Conservation (phyloP, 2,113 vertebrate species). For the Ictidomys tridecemlineatus region DNA sequence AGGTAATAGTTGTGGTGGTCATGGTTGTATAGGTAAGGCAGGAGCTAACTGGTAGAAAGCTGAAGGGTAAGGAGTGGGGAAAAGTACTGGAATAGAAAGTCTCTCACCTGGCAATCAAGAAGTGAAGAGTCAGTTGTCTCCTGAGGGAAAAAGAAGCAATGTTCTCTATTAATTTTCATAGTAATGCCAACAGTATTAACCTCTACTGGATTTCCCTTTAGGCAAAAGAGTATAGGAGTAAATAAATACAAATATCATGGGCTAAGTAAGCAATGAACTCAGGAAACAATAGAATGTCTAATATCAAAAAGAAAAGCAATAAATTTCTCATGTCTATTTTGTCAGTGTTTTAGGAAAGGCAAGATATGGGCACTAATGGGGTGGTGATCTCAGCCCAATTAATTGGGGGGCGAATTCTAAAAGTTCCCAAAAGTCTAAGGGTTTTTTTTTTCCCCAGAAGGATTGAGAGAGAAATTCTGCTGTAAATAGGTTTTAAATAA, state of each 20-base stretch:
- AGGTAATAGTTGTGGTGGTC: background rate
- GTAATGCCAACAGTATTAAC: background rate
- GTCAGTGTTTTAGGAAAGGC: background rate
- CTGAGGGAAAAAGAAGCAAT: background rate
- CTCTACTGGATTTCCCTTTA: background rate
- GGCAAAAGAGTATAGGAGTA: background rate
- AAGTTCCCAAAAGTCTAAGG: no score
- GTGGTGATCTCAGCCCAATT: background rate
- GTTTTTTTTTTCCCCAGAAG: no score
- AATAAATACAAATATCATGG: background rate
- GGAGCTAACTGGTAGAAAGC: background rate
- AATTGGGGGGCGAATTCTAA: no score
- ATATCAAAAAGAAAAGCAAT: background rate
- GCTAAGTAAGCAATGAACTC: background rate
- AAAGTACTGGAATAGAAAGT: background rate
- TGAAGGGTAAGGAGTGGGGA: background rate
- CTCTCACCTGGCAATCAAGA: background rate
- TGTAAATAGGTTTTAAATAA: no score
- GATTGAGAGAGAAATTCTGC: no score
- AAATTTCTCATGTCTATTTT: background rate
- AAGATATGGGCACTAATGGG: background rate
- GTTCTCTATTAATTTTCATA: background rate
- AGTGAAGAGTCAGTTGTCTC: background rate
- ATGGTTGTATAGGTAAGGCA: background rate
- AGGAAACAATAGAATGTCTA: constrained; percentile 9